Percentiles rank a stretch among this genome's conserved stretches.
These are phyloP conservation scores for Mythimna loreyi DNA, from an alignment of 2,888 invertebrate genomes.

Conservation along the genomic window DNA sequence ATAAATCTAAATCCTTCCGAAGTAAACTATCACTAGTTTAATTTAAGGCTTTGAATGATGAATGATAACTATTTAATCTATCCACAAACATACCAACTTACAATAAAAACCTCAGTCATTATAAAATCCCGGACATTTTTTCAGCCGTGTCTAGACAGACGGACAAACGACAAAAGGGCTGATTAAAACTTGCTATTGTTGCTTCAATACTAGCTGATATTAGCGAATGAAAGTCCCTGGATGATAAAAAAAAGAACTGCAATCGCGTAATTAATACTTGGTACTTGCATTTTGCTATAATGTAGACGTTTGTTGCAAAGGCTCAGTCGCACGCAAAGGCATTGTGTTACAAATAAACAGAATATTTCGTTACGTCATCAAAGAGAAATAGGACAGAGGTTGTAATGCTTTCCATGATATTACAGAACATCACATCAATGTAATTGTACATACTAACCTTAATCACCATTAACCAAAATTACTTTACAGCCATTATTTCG, in stretches of 20 bases:
- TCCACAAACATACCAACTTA: constrained; percentile 32
- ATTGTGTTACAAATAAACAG: constrained; percentile 35
- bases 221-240: constrained; percentile 63
- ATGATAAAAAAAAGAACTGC: constrained; percentile 63
- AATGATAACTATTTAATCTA: constrained; percentile 18
- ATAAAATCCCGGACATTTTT: constrained; percentile 77
- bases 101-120: constrained; percentile 74
- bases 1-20: background rate
- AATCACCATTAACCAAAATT: constrained; percentile 18
- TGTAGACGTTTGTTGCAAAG: constrained; percentile 37
- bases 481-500: constrained; percentile 26
- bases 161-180: constrained; percentile 84
- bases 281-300: constrained; percentile 47
- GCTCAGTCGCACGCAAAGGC: constrained; percentile 39
- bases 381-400: constrained; percentile 6
- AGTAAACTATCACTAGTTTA: background rate
- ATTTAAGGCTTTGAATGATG: no score
- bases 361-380: constrained; percentile 2
- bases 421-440: background rate
- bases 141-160: constrained; percentile 82
- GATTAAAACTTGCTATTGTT: constrained; percentile 88
- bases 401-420: background rate
- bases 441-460: constrained; percentile 9
- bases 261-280: constrained; percentile 58
- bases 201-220: constrained; percentile 68